These are phyloP conservation scores for Hippoglossus stenolepis DNA, from an alignment of 2,113 vertebrate genomes.

Conservation along the genomic window DNA sequence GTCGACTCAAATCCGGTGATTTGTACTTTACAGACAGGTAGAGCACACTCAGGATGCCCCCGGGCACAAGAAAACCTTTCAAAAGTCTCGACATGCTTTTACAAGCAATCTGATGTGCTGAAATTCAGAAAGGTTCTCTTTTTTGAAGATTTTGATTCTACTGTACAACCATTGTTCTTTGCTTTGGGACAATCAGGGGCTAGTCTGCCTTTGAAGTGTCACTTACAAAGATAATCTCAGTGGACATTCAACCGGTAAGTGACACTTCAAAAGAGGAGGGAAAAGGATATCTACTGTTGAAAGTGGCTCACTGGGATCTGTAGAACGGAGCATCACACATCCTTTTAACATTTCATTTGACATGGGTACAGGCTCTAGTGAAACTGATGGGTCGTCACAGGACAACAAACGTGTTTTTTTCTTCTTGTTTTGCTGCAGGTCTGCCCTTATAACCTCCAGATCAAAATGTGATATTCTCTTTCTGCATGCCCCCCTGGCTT, in stretches of 20 bases:
- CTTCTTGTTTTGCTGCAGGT: not conserved
- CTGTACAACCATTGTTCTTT: constrained; percentile 11
- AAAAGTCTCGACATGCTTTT: constrained; percentile 2
- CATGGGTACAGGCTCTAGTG: not conserved
- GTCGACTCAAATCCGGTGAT: constrained; percentile 8
- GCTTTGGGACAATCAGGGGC: constrained; percentile 16
- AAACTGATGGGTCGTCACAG: not conserved
- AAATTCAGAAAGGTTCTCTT: not conserved
- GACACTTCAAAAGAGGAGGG: constrained; percentile 40
- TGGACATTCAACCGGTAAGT: constrained; percentile 32
- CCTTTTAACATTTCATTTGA: constrained; percentile 34
- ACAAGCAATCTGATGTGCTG: constrained; percentile 2
- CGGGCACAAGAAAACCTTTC: constrained; percentile 19
- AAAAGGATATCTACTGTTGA: constrained; percentile 21
- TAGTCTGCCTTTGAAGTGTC: constrained; percentile 41
- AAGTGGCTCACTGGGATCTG: constrained; percentile 13
- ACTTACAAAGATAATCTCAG: constrained; percentile 23
- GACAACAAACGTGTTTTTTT: not conserved
- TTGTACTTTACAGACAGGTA: constrained; percentile 34
- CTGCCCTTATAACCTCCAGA: constrained; percentile 7
- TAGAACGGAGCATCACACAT: not conserved
- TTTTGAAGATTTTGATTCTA: constrained; percentile 13
- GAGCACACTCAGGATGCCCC: constrained; percentile 1
- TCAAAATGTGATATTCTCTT: constrained; percentile 17
- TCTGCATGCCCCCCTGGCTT: not conserved